These are phyloP conservation scores for Lycophotia porphyrea DNA, from an alignment of 2,888 invertebrate genomes.

Conservation along the genomic window DNA sequence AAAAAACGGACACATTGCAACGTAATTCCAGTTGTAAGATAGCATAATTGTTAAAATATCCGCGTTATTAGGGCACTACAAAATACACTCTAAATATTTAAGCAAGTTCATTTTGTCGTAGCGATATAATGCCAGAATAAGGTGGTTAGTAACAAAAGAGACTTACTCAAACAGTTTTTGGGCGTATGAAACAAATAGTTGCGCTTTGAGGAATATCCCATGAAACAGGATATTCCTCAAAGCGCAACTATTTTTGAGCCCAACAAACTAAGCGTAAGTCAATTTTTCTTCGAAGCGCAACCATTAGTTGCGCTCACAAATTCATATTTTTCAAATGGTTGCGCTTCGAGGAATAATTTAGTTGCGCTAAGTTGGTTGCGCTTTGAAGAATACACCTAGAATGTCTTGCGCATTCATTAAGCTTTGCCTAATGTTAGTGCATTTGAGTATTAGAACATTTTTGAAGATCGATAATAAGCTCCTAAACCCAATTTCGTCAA, in stretches of 20 bases:
- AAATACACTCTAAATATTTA: background rate
- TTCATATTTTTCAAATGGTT: no score
- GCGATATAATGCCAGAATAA: slow-evolving; percentile 1
- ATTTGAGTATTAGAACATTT: background rate
- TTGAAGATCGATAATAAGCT: background rate
- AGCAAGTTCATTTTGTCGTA: background rate
- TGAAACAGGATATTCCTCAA: no score
- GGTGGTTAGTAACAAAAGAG: background rate
- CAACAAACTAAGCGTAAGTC: no score
- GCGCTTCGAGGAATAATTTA: no score
- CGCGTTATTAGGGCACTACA: background rate
- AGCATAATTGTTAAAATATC: background rate
- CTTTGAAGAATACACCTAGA: no score
- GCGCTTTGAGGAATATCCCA: no score
- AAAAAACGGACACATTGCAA: background rate
- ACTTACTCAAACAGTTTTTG: background rate
- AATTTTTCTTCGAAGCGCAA: no score
- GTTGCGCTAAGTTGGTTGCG: no score
- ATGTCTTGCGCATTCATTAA: no score
- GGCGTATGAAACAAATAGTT: no score
- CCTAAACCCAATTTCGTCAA: background rate
- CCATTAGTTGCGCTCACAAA: no score
- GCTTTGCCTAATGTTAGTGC: background rate
- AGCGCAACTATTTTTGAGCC: no score
- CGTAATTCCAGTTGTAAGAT: background rate